Percentiles rank a stretch among this genome's conserved stretches.
Conservation (phyloP, 2,797 vertebrate genomes). For the Sebastes steindachneri region DNA sequence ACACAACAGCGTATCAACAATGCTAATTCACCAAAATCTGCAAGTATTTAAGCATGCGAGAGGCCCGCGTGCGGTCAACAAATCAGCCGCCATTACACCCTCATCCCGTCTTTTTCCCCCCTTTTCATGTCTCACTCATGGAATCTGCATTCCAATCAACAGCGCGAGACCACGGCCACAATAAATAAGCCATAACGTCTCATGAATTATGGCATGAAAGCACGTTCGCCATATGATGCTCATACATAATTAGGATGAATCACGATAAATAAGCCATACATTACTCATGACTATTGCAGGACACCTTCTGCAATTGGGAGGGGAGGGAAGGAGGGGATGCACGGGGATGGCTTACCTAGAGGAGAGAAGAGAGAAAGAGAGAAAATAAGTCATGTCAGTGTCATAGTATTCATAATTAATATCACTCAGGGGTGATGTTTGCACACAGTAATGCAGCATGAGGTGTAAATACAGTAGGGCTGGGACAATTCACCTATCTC, state of each 20-base stretch:
- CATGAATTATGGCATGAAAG: slow-evolving; percentile 48
- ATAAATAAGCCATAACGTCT: slow-evolving; percentile 47
- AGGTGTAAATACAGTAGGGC: slow-evolving; percentile 34
- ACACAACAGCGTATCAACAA: neutral
- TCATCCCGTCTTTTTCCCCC: neutral
- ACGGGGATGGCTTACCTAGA: slow-evolving; percentile 71
- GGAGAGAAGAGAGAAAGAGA: slow-evolving; percentile 45
- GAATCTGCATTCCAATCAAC: slow-evolving; percentile 52
- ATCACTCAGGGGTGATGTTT: slow-evolving; percentile 25
- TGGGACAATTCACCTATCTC: too few species aligned
- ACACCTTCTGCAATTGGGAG: slow-evolving; percentile 20
- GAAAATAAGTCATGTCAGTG: slow-evolving; percentile 26
- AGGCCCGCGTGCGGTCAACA: neutral
- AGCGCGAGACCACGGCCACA: slow-evolving; percentile 12
- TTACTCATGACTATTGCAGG: slow-evolving; percentile 68
- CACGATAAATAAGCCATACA: slow-evolving; percentile 70
- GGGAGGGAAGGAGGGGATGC: slow-evolving; percentile 1
- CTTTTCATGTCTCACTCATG: slow-evolving; percentile 20
- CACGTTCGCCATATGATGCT: slow-evolving; percentile 44
- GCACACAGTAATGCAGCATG: slow-evolving; percentile 2
- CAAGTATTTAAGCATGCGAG: too few species aligned
- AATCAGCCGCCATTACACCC: slow-evolving; percentile 7
- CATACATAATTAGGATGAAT: slow-evolving; percentile 53
- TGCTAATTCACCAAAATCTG: too few species aligned
- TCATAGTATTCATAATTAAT: slow-evolving; percentile 58